A percentile compares a stretch with the other conserved stretches of the same genome.
Conservation (phyloP, 2,797 vertebrate species). For the Platalea minor region DNA sequence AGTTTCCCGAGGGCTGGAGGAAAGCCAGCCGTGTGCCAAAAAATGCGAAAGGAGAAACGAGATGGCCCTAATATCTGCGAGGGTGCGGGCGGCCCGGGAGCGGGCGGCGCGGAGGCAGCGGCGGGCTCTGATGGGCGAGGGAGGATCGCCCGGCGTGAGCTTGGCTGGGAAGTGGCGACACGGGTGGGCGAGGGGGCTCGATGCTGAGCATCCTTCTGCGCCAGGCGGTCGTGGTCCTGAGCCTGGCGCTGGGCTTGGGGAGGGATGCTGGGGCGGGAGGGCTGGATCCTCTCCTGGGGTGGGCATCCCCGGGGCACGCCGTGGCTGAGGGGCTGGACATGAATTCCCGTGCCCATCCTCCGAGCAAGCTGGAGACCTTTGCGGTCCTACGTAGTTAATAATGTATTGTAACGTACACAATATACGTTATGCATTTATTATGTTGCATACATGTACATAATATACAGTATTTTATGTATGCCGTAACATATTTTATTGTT, state of each 20-base stretch:
- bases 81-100: not conserved
- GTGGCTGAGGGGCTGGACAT: not conserved
- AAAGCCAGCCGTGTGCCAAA: slow-evolving; percentile 4
- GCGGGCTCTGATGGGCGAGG: fast-evolving
- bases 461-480: not conserved
- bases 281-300: fast-evolving
- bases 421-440: not conserved
- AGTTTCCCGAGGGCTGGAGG: slow-evolving; percentile 9
- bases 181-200: fast-evolving
- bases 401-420: not conserved
- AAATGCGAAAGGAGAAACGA: not conserved
- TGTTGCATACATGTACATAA: fast-evolving
- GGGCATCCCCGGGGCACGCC: fast-evolving
- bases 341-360: fast-evolving
- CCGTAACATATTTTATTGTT: not conserved
- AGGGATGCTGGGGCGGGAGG: not conserved
- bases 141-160: fast-evolving
- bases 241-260: not conserved
- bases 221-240: fast-evolving
- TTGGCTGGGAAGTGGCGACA: not conserved
- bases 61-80: not conserved
- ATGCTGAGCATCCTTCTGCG: not conserved
- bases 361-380: not conserved
- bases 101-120: fast-evolving
- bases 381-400: not conserved